Evolutionary conservation across 1,140 invertebrate species (phyloP), one percentile per base, ranked within the genome.

Genomic region (Araneus ventricosus): DNA sequence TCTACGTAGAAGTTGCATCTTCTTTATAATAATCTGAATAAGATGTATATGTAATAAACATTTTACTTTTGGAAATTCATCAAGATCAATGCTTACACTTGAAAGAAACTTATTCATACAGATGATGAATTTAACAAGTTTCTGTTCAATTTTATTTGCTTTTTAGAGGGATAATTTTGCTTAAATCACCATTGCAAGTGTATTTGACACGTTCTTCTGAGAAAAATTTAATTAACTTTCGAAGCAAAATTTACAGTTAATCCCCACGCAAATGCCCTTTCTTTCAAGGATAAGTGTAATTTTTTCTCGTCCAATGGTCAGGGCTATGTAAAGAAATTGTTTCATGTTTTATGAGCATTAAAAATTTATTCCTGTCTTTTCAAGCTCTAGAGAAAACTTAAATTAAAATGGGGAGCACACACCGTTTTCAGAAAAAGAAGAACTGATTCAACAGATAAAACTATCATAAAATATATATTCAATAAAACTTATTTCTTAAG

Each of bases 181-280:
- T 75, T 75, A 75, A 34, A 75, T 34, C 67, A 20, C 7, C 7
- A 75, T 30, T n/a, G 59, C 27, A 30, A 75, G 10, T 37, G 67
- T 10, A 75, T 75, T 75, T 75, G 67, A 75, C 67, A 75, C 30
- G 17, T 75, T 75, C 80, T 24, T 45, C n/a, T 4, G 39, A 4
- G 27, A 80, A 82, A 82, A 41, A 41, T 80, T 80, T 80, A 80
- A 82, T 45, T 45, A 41, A 82, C 80, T 45, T 82, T 82, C 39
- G 80, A 45, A 52, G 22, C 30, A 30, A 45, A 82, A 82, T 27
- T 4, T 52, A 52, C 39, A 45, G 39, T 82, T 45, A 82, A 82
- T 82, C 80, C 45, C 41, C 20, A 10, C 37, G 80, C n/a, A 82
- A 80, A 82, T 82, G 80, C n/a, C 4, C 2, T 45, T n/a, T 5